Evolutionary conservation across 2,797 vertebrate species (phyloP), one percentile per base, ranked within the genome.

Genomic region (Graptemys geographica): DNA sequence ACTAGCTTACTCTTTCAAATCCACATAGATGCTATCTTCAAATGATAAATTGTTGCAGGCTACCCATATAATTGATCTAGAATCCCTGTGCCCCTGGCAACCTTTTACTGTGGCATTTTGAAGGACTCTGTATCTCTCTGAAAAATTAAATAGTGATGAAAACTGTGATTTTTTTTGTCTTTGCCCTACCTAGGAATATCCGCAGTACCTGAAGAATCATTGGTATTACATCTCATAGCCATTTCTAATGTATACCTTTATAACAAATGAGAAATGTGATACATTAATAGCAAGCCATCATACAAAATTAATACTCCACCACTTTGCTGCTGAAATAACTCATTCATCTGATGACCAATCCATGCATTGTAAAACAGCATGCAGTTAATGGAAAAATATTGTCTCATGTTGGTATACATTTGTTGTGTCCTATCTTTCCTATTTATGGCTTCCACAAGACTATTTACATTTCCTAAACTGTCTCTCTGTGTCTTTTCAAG

Each of bases 1-100:
- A 98, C 97, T 92, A 94, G 79, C 53, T 92, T 94, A 93, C 92
- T 92, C 92, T 94, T 97, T 97, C 96, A 94, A 95, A 98, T 95
- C 89, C 97, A 97, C 96, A 96, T 72, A 97, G 98, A 99, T 98
- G 97, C 84, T 98, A 99, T 99, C 98, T 98, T 93, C 96, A 95
- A 96, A 97, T 97, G 98, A 98, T 98, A 98, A 99, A 98, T 98
- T 96, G 88, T 93, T 97, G 96, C 97, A 95, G 85, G 97, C 96
- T 98, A 93, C 93, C 97, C 97, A 95, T 92, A 98, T 98, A 99
- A 99, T 98, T 99, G 98, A 99, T 99, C 98, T 95, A 86, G 89
- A 98, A 98, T 97, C 96, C 94, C 74, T 69, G 41, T 90, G 97
- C 98, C 98, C 97, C 94, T 65, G 90, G 98, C 98, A 98, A 97